phyloP scores from a whole-genome alignment of 2,113 vertebrate genomes.

The Miniopterus natalensis region DNA sequence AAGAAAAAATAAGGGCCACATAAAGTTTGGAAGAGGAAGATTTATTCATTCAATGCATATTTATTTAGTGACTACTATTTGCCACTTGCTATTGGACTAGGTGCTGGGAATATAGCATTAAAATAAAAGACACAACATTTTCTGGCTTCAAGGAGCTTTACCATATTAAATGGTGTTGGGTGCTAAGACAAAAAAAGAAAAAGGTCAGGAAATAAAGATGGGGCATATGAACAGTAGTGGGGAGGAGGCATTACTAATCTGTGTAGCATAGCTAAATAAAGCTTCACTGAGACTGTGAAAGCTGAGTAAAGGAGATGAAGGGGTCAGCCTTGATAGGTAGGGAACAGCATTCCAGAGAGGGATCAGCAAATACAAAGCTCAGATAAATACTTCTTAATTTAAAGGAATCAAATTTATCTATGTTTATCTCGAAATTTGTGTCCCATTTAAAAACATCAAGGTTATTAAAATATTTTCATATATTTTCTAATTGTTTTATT shows the following conservation, averaged over 20 bases:
- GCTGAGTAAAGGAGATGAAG: neutral
- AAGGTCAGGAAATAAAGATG: neutral
- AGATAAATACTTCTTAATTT: neutral
- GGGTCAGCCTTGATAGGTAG: neutral
- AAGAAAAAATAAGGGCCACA: neutral
- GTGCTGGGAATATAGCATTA: neutral
- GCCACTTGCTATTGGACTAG: neutral
- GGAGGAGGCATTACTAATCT: neutral
- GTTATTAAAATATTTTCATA: neutral
- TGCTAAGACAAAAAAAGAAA: neutral
- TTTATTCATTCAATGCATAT: neutral
- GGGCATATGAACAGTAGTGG: neutral
- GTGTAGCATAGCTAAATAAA: neutral
- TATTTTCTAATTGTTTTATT: slow-evolving; percentile 12
- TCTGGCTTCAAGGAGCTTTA: neutral
- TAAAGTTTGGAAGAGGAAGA: neutral
- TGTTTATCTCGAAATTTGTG: neutral
- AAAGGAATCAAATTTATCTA: neutral
- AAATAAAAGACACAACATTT: neutral
- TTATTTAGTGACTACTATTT: neutral
- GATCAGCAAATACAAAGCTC: neutral
- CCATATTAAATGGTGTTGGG: neutral
- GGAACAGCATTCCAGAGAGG: neutral
- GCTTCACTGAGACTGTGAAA: neutral
- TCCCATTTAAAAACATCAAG: neutral